Evolutionary conservation across 2,888 invertebrate species (phyloP), one percentile per base, ranked within the genome.

Genomic region (Cataglyphis cursor): DNA sequence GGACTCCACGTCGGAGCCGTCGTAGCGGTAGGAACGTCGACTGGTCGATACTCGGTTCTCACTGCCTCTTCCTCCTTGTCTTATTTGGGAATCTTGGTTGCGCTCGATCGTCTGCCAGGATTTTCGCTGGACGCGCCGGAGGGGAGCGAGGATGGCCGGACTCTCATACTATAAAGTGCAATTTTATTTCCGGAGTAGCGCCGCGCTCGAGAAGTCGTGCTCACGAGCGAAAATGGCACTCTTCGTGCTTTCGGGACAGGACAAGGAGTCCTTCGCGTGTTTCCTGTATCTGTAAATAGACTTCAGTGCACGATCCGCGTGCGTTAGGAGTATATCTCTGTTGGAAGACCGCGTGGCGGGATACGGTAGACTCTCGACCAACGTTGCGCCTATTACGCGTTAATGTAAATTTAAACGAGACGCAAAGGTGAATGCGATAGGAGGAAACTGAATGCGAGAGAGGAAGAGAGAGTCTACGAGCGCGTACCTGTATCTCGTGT

Each of bases 1-100:
- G 81, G 95, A 95, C 90, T 95, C 94, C 81, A 95, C 95, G 78
- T 94, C 94, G 82, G 94, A 94, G 86, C 94, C 94, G 73, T 94
- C 95, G 95, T 94, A 94, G 94, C 94, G 89, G 87, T 83, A 86
- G 87, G 88, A 83, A 83, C 87, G 75, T 84, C 88, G 85, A 59
- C 81, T 65, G 59, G 12, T 81, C 83, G 78, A 57, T 57, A 51
- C 64, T 84, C 86, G 64, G 66, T 68, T 54, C 81, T 57, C 59
- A 78, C 68, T 74, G 72, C 59, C 78, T 61, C 35, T 64, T 70
- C 80, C 21, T 62, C 59, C 38, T 44, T 44, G 44, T 51, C 38
- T 59, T 62, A 66, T 62, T 80, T 73, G 57, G 65, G 59, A 41
- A n/a, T 78, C 35, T 57, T 76, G 76, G 80, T 51, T n/a, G 12